These are phyloP conservation scores for Eupristina koningsbergeri DNA, from an alignment of 1,140 invertebrate genomes.

Conservation along the genomic window DNA sequence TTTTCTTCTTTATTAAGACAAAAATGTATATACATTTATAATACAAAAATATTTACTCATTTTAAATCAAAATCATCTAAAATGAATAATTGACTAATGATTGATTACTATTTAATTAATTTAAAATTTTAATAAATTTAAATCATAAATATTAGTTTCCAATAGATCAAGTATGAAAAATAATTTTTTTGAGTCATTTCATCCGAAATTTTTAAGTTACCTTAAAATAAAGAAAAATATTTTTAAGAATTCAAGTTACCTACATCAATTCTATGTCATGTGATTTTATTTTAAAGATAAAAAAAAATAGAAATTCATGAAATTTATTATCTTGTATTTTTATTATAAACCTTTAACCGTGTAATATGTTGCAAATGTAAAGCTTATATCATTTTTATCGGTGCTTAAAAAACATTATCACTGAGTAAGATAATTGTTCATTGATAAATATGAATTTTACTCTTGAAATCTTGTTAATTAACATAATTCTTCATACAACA, in stretches of 20 bases:
- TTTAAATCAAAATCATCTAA: no score
- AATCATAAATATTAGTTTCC: no score
- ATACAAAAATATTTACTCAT: not conserved
- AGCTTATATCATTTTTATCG: not conserved
- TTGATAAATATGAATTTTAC: not conserved
- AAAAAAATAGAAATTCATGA: not conserved
- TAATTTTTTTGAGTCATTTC: no score
- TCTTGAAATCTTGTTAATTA: not conserved
- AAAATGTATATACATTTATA: not conserved
- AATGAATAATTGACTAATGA: no score
- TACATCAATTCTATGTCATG: not conserved
- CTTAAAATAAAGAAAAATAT: not conserved
- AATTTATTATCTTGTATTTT: constrained; percentile 31
- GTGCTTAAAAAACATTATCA: not conserved
- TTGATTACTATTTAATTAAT: no score
- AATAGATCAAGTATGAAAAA: no score
- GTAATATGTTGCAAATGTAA: not conserved
- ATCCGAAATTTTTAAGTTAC: constrained; percentile 4
- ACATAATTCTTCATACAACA: not conserved
- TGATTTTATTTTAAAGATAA: constrained; percentile 17
- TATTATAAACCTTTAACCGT: not conserved
- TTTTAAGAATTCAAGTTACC: constrained; percentile 14
- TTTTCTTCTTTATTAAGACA: not conserved
- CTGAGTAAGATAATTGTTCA: not conserved
- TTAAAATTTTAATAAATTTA: no score